These are phyloP conservation scores for Grammomys surdaster DNA, from an alignment of 2,113 vertebrate species.

Conservation along the genomic window DNA sequence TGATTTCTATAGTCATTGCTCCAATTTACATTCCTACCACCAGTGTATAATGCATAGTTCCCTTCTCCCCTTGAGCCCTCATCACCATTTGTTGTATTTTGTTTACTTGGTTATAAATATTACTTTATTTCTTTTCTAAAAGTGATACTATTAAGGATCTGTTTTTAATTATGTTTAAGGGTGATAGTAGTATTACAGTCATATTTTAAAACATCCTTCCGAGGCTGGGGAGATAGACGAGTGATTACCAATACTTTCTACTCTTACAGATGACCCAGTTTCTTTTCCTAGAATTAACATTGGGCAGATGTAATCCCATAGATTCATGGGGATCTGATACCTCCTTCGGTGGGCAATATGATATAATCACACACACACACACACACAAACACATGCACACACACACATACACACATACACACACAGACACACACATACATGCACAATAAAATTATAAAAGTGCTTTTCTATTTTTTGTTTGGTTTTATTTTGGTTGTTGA, in stretches of 20 bases:
- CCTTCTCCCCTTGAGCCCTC: background rate
- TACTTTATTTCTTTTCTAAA: background rate
- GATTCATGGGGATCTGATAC: background rate
- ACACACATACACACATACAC: background rate
- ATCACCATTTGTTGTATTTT: background rate
- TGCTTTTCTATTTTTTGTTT: background rate
- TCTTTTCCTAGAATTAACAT: background rate
- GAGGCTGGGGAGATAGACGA: background rate
- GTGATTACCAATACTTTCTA: background rate
- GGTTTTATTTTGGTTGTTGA: background rate
- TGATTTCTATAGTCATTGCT: background rate
- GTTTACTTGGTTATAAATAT: background rate
- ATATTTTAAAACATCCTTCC: background rate
- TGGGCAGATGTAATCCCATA: background rate
- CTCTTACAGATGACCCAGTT: background rate
- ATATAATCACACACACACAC: too few relatives aligned
- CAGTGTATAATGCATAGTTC: background rate
- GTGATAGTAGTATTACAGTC: background rate
- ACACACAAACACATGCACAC: background rate
- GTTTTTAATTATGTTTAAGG: background rate
- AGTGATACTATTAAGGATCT: background rate
- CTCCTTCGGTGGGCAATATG: background rate
- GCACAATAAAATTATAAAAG: background rate
- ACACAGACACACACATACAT: background rate
- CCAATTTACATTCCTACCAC: background rate